Percentiles rank a stretch among this genome's conserved stretches.
Evolutionary conservation across 92 coral and sea anemone genomes (phyloP).

Genomic region (Palythoa grandis): DNA sequence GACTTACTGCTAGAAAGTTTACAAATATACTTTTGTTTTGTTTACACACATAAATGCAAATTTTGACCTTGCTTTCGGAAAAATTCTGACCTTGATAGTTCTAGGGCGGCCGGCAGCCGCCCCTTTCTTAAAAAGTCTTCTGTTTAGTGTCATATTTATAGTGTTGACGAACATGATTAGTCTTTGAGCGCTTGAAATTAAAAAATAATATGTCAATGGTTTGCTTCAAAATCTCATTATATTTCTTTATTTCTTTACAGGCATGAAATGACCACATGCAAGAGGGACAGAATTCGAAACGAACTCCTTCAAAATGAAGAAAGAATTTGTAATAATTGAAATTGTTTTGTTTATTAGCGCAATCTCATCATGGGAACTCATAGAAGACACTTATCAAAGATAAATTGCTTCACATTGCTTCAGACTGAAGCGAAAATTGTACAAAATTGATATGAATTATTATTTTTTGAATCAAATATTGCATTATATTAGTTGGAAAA

Average conservation of each 20-base stretch:
- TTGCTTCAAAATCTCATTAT: too few relatives aligned
- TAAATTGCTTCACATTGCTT: constrained; percentile 20
- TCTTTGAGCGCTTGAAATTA: not conserved
- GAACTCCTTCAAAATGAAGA: constrained; percentile 41
- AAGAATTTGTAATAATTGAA: not conserved
- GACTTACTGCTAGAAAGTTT: not conserved
- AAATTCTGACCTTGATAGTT: not conserved
- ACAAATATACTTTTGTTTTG: not conserved
- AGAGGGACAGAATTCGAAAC: not conserved
- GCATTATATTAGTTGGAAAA: not conserved
- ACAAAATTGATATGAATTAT: not conserved
- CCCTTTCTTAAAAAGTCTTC: not conserved
- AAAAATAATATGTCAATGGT: not conserved
- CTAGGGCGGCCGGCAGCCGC: not conserved
- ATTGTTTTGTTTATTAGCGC: not conserved
- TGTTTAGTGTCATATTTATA: not conserved
- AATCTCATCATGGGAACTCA: not conserved
- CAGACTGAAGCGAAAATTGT: constrained; percentile 32
- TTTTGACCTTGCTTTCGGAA: constrained; percentile 32
- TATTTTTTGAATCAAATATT: not conserved
- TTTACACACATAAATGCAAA: not conserved
- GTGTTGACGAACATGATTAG: not conserved
- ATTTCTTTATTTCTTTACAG: not conserved
- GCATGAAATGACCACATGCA: constrained; percentile 1
- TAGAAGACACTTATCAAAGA: constrained; percentile 1